A percentile compares a stretch with the other conserved stretches of the same genome.
These are phyloP conservation scores for Heliconius eleuchia DNA, from an alignment of 1,140 invertebrate species.

Conservation along the genomic window DNA sequence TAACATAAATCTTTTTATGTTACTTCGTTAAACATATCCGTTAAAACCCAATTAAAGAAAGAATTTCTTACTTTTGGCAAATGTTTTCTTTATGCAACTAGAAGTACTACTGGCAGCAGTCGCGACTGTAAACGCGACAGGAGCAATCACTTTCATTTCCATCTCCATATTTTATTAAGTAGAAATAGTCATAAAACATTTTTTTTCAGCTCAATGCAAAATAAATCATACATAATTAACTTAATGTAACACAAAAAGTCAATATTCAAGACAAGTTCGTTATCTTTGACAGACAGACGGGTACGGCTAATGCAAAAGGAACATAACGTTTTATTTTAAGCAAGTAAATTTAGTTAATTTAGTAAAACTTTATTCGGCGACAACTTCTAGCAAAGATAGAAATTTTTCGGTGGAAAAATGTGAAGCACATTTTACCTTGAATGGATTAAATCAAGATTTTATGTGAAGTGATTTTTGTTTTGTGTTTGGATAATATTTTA, in stretches of 20 bases:
- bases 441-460: neutral
- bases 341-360: neutral
- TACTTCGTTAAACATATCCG: no score
- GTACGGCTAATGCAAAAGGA: neutral
- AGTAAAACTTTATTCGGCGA: neutral
- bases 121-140: no score
- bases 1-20: no score
- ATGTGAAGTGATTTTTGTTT: neutral
- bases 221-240: neutral
- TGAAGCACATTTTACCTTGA: neutral
- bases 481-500: neutral
- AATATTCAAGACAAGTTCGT: neutral
- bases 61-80: no score
- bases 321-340: neutral
- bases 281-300: neutral
- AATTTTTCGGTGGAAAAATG: neutral
- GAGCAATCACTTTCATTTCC: no score
- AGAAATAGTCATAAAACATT: no score
- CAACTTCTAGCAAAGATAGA: neutral
- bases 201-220: no score
- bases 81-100: no score
- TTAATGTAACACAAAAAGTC: no score
- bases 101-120: no score
- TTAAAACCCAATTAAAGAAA: no score
- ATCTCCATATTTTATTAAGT: no score